phyloP scores from a whole-genome alignment of 35 echinoderm and acorn worm species.

The Stichopus chloronotus region DNA sequence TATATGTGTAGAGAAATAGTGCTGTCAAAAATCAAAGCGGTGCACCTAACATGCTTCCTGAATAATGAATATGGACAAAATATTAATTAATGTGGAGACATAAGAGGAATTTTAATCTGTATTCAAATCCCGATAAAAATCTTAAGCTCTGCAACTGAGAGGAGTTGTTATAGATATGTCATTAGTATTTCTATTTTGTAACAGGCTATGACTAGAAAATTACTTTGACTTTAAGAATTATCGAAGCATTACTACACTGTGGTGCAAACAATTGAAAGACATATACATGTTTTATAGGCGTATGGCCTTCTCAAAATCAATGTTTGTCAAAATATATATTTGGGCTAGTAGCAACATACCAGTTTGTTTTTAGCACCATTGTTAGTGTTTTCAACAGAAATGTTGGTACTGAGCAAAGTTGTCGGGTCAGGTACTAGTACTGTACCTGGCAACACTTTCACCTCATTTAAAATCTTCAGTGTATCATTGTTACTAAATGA shows the following conservation, averaged over 20 bases:
- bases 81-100: background rate
- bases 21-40: background rate
- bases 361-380: slow-evolving; percentile 9
- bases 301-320: background rate
- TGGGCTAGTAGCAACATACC: slow-evolving; percentile 5
- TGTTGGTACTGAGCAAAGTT: background rate
- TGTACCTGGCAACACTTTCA: slow-evolving; percentile 21
- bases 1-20: slow-evolving; percentile 13
- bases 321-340: slow-evolving; percentile 9
- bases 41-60: slow-evolving; percentile 3
- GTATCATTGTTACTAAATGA: slow-evolving; percentile 7
- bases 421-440: background rate
- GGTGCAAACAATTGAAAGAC: background rate
- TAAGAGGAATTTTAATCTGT: slow-evolving; percentile 8
- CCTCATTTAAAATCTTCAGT: slow-evolving; percentile 27
- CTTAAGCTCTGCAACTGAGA: slow-evolving; percentile 7
- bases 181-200: slow-evolving; percentile 6
- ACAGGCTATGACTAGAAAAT: slow-evolving; percentile 19
- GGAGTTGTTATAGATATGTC: background rate
- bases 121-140: slow-evolving; percentile 1
- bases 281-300: background rate
- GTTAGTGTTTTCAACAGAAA: slow-evolving; percentile 9
- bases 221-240: slow-evolving; percentile 27
- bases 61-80: slow-evolving; percentile 21
- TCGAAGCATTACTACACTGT: slow-evolving; percentile 5